Evolutionary conservation across 1,140 invertebrate genomes (phyloP).

Genomic region (Lethocerus indicus): DNA sequence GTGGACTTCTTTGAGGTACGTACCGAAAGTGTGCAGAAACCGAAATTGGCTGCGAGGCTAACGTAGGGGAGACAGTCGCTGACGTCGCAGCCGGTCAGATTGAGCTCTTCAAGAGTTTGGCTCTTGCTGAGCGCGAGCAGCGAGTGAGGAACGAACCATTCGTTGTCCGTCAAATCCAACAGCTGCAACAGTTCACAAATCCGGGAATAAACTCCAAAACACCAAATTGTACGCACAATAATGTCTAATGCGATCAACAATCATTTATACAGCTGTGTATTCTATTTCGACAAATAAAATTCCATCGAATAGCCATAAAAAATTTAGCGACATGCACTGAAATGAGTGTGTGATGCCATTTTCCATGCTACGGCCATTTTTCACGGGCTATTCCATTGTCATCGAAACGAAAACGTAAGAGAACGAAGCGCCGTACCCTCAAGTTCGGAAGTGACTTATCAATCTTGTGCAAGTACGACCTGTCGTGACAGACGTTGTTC

Average conservation of each 20-base stretch:
- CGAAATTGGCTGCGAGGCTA: conserved; percentile 49
- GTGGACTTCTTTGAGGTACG: not conserved
- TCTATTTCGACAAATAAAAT: too few species aligned
- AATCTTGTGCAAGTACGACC: conserved; percentile 36
- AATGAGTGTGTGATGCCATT: too few species aligned
- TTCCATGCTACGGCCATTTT: too few species aligned
- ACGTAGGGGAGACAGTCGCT: conserved; percentile 55
- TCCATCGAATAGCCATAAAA: too few species aligned
- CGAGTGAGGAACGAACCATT: conserved; percentile 50
- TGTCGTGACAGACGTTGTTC: conserved; percentile 28
- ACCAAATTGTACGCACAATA: conserved; percentile 1
- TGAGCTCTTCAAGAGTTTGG: conserved; percentile 34
- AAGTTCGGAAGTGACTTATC: conserved; percentile 33
- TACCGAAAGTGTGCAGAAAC: conserved; percentile 46
- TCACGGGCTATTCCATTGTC: too few species aligned
- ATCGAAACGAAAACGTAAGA: too few species aligned
- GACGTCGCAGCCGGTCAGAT: conserved; percentile 41
- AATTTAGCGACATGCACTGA: too few species aligned
- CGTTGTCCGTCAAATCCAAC: conserved; percentile 43
- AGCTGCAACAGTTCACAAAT: conserved; percentile 28
- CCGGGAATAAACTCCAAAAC: not conserved
- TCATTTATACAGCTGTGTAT: too few species aligned
- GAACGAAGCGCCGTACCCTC: too few species aligned
- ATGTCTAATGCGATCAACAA: too few species aligned
- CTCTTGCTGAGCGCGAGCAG: conserved; percentile 52